Evolutionary conservation across 2,797 vertebrate species (phyloP).

Genomic region (Lacerta bilineata): DNA sequence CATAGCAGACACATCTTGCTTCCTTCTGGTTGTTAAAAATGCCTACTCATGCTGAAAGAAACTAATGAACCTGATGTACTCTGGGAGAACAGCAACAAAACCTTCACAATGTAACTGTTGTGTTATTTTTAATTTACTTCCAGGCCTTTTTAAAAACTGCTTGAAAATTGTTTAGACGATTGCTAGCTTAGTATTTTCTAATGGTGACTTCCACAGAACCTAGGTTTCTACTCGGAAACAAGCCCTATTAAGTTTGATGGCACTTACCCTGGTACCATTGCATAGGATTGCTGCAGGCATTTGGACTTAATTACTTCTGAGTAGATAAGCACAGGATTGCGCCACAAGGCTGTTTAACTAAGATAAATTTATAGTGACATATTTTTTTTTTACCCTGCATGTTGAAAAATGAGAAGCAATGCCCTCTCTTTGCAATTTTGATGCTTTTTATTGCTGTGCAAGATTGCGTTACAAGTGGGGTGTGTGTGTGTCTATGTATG

Average conservation of each 20-base stretch:
- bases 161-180: too few relatives aligned
- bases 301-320: too few relatives aligned
- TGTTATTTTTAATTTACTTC: neutral
- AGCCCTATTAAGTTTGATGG: too few relatives aligned
- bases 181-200: too few relatives aligned
- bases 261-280: too few relatives aligned
- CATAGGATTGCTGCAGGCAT: too few relatives aligned
- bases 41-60: neutral
- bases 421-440: conserved; percentile 51
- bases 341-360: neutral
- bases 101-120: neutral
- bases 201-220: too few relatives aligned
- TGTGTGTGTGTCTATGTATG: neutral
- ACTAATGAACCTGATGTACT: neutral
- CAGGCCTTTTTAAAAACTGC: too few relatives aligned
- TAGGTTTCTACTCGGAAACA: too few relatives aligned
- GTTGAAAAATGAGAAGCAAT: conserved; percentile 45
- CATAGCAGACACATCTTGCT: neutral
- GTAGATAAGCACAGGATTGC: too few relatives aligned
- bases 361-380: neutral
- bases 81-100: neutral
- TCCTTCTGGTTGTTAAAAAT: neutral
- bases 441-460: neutral
- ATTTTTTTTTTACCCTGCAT: neutral
- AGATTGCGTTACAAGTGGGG: conserved; percentile 23